phyloP scores from a whole-genome alignment of 2,797 vertebrate genomes.

The Merluccius polli region DNA sequence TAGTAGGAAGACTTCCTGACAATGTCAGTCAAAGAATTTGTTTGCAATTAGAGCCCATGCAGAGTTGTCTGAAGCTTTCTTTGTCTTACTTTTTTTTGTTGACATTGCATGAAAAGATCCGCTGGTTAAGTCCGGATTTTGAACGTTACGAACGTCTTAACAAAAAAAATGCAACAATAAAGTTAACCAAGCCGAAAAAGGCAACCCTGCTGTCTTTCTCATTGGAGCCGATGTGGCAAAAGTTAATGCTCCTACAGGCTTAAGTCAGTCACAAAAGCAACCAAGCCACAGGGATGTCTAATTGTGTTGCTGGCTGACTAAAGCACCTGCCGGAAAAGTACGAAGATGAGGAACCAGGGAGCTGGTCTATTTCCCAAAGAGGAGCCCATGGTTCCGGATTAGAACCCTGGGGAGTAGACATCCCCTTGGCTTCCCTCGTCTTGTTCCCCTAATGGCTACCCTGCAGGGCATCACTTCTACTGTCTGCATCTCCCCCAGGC shows the following conservation, averaged over 20 bases:
- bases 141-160: slow-evolving; percentile 62
- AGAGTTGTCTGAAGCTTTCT: slow-evolving; percentile 56
- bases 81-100: slow-evolving; percentile 55
- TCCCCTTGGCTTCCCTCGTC: slow-evolving; percentile 50
- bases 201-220: slow-evolving; percentile 76
- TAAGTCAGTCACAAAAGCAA: slow-evolving; percentile 74
- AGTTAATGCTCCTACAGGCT: slow-evolving; percentile 72
- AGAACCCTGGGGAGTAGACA: slow-evolving; percentile 68
- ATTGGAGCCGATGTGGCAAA: slow-evolving; percentile 70
- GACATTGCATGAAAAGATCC: slow-evolving; percentile 64
- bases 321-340: slow-evolving; percentile 72
- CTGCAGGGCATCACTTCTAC: slow-evolving; percentile 52
- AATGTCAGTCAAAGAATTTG: slow-evolving; percentile 43
- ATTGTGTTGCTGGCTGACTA: slow-evolving; percentile 63
- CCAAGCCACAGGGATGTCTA: slow-evolving; percentile 62
- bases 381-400: slow-evolving; percentile 53
- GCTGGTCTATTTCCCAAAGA: slow-evolving; percentile 54
- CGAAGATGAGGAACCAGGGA: slow-evolving; percentile 58
- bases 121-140: slow-evolving; percentile 66
- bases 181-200: slow-evolving; percentile 73
- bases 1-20: slow-evolving; percentile 14
- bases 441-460: slow-evolving; percentile 47
- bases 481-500: slow-evolving; percentile 53
- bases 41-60: slow-evolving; percentile 44
- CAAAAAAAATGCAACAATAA: slow-evolving; percentile 72